Evolutionary conservation across 1,140 invertebrate species (phyloP).

Genomic region (Leguminivora glycinivorella): DNA sequence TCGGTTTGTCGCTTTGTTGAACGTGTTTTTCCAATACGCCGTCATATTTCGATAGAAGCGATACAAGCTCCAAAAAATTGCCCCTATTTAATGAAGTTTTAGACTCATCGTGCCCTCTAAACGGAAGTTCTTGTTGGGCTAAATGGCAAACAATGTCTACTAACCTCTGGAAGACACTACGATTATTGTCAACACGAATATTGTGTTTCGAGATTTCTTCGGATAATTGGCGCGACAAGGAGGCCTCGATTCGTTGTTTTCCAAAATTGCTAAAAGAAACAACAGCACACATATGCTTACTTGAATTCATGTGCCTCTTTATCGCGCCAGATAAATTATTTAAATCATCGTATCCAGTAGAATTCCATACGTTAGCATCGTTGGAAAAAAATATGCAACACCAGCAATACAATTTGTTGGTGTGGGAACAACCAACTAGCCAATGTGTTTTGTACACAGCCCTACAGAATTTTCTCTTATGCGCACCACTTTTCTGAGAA

Average conservation of each 20-base stretch:
- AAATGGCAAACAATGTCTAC: conserved; percentile 17
- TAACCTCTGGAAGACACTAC: conserved; percentile 29
- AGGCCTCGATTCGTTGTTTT: conserved; percentile 17
- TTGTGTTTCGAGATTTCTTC: conserved; percentile 23
- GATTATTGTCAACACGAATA: conserved; percentile 25
- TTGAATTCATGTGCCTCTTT: conserved; percentile 20
- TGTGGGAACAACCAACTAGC: conserved; percentile 5
- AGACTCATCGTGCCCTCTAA: conserved; percentile 28
- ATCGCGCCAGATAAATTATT: conserved; percentile 30
- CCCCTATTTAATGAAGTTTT: conserved; percentile 25
- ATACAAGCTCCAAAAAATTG: conserved; percentile 29
- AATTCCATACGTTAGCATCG: conserved; percentile 7
- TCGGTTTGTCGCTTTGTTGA: neutral
- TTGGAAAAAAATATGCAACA: conserved; percentile 28
- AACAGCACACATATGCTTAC: conserved; percentile 1
- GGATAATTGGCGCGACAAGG: neutral
- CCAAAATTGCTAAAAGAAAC: conserved; percentile 22
- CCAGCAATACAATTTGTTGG: conserved; percentile 9
- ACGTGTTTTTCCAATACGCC: conserved; percentile 26
- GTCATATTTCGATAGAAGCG: conserved; percentile 31
- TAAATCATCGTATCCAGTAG: conserved; percentile 23
- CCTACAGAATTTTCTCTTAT: conserved; percentile 8
- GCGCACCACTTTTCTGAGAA: neutral
- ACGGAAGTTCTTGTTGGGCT: conserved; percentile 29
- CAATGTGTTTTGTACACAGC: neutral